Conservation (phyloP, 2,113 vertebrate species). For the Numenius arquata region DNA sequence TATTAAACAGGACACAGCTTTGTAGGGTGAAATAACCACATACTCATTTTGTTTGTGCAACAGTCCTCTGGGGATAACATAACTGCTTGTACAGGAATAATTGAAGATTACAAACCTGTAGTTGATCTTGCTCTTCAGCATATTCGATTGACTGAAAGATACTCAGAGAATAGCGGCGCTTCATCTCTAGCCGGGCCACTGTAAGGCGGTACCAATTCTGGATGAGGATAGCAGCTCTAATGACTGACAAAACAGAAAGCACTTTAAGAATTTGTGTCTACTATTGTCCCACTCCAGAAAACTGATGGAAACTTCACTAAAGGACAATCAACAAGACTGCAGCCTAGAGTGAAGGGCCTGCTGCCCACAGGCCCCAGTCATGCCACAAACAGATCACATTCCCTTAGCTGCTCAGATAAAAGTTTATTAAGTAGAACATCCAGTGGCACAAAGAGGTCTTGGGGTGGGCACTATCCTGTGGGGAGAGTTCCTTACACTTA, state of each 20-base stretch:
- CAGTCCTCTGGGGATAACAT: neutral
- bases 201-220: constrained; percentile 94
- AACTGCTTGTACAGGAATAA: neutral
- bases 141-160: constrained; percentile 97
- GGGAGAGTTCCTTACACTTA: neutral
- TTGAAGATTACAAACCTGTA: constrained; percentile 81
- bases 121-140: constrained; percentile 91
- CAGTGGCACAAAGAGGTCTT: neutral
- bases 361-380: neutral
- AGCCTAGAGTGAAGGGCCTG: neutral
- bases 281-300: neutral
- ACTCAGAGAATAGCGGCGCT: constrained; percentile 85
- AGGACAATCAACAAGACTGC: neutral
- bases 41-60: neutral
- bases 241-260: constrained; percentile 70
- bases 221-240: constrained; percentile 89
- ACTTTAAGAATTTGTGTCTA: neutral
- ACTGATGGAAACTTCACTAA: neutral
- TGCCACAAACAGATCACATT: neutral
- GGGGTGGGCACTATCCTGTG: neutral
- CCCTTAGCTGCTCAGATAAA: neutral
- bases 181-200: constrained; percentile 84
- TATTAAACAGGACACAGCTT: neutral
- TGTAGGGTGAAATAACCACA: neutral
- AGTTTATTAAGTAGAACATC: neutral